Evolutionary conservation across 1,140 invertebrate genomes (phyloP), one percentile per base, ranked within the genome.

Genomic region (Gerris buenoi): DNA sequence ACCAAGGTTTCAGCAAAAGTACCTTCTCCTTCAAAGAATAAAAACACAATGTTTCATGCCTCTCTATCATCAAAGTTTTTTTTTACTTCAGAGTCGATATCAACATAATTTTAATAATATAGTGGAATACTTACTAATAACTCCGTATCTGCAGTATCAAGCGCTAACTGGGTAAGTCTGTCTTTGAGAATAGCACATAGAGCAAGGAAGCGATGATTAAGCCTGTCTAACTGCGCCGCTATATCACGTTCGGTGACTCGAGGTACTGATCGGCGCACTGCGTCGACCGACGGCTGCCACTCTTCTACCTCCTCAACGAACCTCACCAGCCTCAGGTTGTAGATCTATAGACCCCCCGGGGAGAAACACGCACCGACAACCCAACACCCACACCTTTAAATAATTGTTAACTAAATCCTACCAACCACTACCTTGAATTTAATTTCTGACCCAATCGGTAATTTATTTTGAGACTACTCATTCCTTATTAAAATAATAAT

Each of bases 241-340:
- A 97, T 86, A 71, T 95, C 93, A 25, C 91, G 88, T 1, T 89
- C 89, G 67, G 74, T 77, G 23, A 74, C 74, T 74, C 75, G 80
- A 57, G 78, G 71, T 27, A 76, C 76, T 10, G 33, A 46, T 46
- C 75, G 71, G 13, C 80, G 76, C 26, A 78, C 80, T 23, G 81
- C 85, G 77, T 91, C 89, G 72, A 91, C 76, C 68, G 87, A 89
- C 2, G 90, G 91, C 75, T 93, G 91, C 27, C 89, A 83, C 71
- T 92, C 90, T 76, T 92, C 88, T 74, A 96, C 84, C 64, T 86
- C 88, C 73, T 95, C 92, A 71, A 87, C 84, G 80, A 92, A 98
- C 68, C 89, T 87, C 78, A 90, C 86, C 76, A 96, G 86, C 74
- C 86, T 82, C 74, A 87, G 85, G 75, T 92, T 89, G 81, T 94